Percentiles rank a stretch among this genome's conserved stretches.
These are phyloP conservation scores for Typhlichthys eigenmanni DNA, from an alignment of 2,797 vertebrate genomes.

Conservation along the genomic window DNA sequence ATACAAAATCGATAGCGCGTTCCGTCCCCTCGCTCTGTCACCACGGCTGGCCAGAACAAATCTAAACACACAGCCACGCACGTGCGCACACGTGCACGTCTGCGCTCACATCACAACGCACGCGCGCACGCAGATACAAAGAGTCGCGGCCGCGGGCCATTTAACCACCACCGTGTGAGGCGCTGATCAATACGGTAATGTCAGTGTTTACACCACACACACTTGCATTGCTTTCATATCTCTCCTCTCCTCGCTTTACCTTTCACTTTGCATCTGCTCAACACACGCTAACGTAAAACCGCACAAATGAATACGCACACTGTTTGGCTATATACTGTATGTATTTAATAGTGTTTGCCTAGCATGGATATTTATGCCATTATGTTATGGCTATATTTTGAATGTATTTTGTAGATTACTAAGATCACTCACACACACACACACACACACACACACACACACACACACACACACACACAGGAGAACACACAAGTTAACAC, in stretches of 20 bases:
- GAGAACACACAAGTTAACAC: background rate
- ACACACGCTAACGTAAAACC: constrained; percentile 3
- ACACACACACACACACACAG: background rate
- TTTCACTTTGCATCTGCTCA: constrained; percentile 5
- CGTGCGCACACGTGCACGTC: constrained; percentile 19
- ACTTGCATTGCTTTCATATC: constrained; percentile 13
- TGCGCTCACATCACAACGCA: constrained; percentile 8
- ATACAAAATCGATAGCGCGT: constrained; percentile 43
- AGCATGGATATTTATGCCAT: too few species aligned
- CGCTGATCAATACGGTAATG: constrained; percentile 70
- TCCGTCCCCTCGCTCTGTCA: constrained; percentile 50
- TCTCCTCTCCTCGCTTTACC: constrained; percentile 15
- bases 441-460: too few species aligned
- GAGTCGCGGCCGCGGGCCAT: constrained; percentile 38
- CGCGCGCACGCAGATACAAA: constrained; percentile 44
- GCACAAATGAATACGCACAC: constrained; percentile 4
- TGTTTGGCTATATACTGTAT: too few species aligned
- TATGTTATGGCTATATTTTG: background rate
- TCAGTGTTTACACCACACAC: constrained; percentile 51
- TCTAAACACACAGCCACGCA: constrained; percentile 33
- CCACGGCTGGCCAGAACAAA: constrained; percentile 50
- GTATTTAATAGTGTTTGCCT: too few species aligned
- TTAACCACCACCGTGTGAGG: constrained; percentile 57
- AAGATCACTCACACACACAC: constrained; percentile 20
- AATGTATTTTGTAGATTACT: background rate